Evolutionary conservation across 1,140 invertebrate species (phyloP).

Genomic region (Hyles vespertilio): DNA sequence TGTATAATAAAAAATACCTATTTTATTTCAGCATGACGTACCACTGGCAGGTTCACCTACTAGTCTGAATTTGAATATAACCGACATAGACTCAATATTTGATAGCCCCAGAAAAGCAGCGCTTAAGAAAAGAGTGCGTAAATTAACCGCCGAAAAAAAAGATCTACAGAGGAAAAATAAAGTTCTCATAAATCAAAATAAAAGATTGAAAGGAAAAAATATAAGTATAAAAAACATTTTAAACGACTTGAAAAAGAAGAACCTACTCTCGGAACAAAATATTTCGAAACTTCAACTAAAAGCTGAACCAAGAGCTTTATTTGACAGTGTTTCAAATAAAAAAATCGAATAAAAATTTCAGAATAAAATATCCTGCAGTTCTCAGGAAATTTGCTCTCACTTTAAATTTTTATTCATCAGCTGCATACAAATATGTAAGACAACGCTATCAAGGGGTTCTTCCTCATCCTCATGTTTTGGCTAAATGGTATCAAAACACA

Average conservation of each 20-base stretch:
- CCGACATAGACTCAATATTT: slow-evolving; percentile 1
- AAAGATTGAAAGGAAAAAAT: slow-evolving; percentile 2
- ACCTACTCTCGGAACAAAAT: not conserved
- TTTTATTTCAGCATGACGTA: not conserved
- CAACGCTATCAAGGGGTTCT: slow-evolving; percentile 31
- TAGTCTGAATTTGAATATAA: not conserved
- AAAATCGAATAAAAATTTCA: not conserved
- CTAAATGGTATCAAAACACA: slow-evolving; percentile 37
- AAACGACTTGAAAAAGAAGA: slow-evolving; percentile 5
- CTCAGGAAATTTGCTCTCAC: slow-evolving; percentile 28
- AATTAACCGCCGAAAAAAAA: slow-evolving; percentile 1
- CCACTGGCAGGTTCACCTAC: not conserved
- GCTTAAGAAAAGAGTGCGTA: not conserved
- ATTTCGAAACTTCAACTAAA: not conserved
- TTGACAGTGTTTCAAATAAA: slow-evolving; percentile 1
- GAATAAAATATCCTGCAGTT: slow-evolving; percentile 3
- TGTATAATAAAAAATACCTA: not conserved
- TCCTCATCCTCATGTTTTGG: slow-evolving; percentile 31
- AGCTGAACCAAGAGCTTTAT: not conserved
- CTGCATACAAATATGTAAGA: slow-evolving; percentile 31
- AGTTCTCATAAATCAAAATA: slow-evolving; percentile 2
- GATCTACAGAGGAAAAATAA: slow-evolving; percentile 4
- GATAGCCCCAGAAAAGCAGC: slow-evolving; percentile 2
- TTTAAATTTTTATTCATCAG: slow-evolving; percentile 38
- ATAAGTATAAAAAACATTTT: not conserved